Percentiles rank a stretch among this genome's conserved stretches.
These are phyloP conservation scores for Tragelaphus imberbis DNA, from an alignment of 2,113 vertebrate genomes.

Conservation along the genomic window DNA sequence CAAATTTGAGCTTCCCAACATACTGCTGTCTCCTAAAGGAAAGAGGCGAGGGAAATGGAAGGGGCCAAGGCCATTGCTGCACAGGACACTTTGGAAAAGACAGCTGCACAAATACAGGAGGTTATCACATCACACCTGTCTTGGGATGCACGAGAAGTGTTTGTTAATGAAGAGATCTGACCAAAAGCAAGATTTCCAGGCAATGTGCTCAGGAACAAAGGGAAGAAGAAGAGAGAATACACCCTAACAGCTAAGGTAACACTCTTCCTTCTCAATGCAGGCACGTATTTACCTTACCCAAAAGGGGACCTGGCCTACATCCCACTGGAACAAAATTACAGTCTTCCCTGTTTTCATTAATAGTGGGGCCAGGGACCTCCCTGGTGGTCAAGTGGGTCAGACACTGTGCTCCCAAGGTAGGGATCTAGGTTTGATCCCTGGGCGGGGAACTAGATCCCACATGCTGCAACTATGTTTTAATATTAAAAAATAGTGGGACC, in stretches of 20 bases:
- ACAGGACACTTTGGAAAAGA: neutral
- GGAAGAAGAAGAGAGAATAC: neutral
- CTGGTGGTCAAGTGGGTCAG: neutral
- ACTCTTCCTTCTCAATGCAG: neutral
- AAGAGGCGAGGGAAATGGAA: rapidly evolving
- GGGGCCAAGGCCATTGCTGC: neutral
- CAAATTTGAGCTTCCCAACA: conserved; percentile 92
- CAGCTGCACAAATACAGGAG: neutral
- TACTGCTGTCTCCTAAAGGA: conserved; percentile 92
- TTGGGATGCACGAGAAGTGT: neutral
- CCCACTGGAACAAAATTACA: neutral
- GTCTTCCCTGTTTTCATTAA: neutral
- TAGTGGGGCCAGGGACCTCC: neutral
- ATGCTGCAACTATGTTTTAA: neutral
- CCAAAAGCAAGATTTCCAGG: neutral
- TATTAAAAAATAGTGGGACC: neutral
- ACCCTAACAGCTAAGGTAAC: neutral
- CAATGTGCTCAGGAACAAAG: neutral
- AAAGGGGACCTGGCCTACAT: neutral
- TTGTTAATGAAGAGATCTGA: neutral
- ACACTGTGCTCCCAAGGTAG: neutral
- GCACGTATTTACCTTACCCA: neutral
- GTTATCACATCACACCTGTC: neutral
- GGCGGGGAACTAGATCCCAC: neutral
- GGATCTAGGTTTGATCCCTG: neutral